Percentiles rank a stretch among this genome's conserved stretches.
Conservation (phyloP, 2,113 vertebrate genomes). For the Pteruthius melanotis region DNA sequence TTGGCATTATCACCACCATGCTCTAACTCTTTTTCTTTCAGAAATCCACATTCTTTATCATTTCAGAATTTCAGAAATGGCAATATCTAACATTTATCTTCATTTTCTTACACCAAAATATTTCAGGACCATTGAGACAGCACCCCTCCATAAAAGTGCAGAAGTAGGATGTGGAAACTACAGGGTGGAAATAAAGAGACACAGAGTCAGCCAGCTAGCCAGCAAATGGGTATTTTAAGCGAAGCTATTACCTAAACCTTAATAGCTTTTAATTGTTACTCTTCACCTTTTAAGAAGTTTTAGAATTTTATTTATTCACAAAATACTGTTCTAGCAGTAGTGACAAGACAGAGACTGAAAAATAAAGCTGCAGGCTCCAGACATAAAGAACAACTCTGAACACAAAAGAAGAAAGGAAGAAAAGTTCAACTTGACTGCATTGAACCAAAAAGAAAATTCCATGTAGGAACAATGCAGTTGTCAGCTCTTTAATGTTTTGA, state of each 20-base stretch:
- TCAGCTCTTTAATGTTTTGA: background rate
- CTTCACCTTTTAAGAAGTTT: background rate
- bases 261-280: background rate
- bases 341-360: background rate
- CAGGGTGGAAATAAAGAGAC: background rate
- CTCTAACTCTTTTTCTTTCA: background rate
- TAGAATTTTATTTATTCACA: background rate
- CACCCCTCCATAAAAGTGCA: background rate
- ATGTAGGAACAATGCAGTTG: background rate
- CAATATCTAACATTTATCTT: background rate
- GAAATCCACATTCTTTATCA: background rate
- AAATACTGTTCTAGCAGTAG: background rate
- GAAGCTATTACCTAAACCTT: background rate
- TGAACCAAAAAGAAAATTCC: background rate
- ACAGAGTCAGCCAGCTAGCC: background rate
- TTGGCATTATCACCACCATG: background rate
- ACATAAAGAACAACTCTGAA: background rate
- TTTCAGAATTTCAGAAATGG: background rate
- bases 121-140: background rate
- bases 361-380: background rate
- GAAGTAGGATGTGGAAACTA: background rate
- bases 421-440: background rate
- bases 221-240: background rate
- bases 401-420: background rate
- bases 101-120: background rate